Conservation (phyloP, 2,888 invertebrate genomes). For the Opisthograptis luteolata region DNA sequence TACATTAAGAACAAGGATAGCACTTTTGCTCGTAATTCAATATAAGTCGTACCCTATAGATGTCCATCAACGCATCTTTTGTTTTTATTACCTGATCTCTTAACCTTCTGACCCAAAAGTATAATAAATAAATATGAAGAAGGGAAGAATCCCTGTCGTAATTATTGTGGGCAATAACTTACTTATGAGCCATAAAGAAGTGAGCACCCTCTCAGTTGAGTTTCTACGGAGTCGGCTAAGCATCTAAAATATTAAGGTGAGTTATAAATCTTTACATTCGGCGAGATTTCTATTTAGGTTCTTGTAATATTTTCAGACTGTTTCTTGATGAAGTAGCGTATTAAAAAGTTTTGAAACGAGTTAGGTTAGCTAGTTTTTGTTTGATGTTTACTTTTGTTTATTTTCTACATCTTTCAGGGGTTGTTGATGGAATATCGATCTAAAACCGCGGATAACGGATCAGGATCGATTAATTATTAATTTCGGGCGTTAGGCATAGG, state of each 20-base stretch:
- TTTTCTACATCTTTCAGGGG: too few relatives aligned
- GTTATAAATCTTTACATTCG: conserved; percentile 14
- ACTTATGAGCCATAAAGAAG: conserved; percentile 54
- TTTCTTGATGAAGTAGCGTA: too few relatives aligned
- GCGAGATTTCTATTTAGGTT: conserved; percentile 5
- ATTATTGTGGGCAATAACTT: conserved; percentile 43
- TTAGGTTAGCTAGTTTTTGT: too few relatives aligned
- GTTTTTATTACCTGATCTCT: neutral
- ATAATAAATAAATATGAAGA: conserved; percentile 27
- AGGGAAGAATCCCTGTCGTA: conserved; percentile 32
- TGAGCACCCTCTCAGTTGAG: conserved; percentile 42
- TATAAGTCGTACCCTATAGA: neutral
- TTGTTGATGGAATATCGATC: too few relatives aligned
- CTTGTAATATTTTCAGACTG: neutral
- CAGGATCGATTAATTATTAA: too few relatives aligned
- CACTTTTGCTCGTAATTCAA: too few relatives aligned
- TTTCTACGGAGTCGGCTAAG: conserved; percentile 6
- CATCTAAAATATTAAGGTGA: conserved; percentile 12
- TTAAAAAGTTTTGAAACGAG: too few relatives aligned
- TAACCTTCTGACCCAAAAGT: conserved; percentile 31
- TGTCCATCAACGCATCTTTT: neutral
- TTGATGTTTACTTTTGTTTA: too few relatives aligned
- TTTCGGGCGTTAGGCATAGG: too few relatives aligned
- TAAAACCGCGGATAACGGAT: too few relatives aligned
- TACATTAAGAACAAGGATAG: too few relatives aligned